phyloP scores from a whole-genome alignment of 2,888 invertebrate species.

The Mesorhabditis belari region DNA sequence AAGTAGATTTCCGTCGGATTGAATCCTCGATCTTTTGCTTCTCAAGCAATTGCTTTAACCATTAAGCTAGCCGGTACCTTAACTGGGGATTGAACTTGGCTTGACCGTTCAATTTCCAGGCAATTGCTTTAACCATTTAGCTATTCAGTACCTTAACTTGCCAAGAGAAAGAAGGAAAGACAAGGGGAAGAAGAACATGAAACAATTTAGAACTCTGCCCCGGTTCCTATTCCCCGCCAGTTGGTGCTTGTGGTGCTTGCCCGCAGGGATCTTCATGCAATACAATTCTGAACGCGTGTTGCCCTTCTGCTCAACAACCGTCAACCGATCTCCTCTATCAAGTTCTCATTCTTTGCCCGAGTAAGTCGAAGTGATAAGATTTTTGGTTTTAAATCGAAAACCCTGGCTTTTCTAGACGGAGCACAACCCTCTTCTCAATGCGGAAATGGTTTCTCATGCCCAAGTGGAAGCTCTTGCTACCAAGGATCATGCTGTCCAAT shows the following conservation, averaged over 20 bases:
- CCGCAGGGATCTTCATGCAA: constrained; percentile 25
- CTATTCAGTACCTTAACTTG: too few species aligned
- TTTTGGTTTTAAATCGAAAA: not conserved
- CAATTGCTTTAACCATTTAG: too few species aligned
- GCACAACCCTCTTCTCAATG: constrained; percentile 29
- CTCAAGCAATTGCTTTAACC: too few species aligned
- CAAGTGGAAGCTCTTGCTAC: constrained; percentile 19
- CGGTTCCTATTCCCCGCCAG: constrained; percentile 29
- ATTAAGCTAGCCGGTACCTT: too few species aligned
- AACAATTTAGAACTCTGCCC: constrained; percentile 28
- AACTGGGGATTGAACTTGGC: too few species aligned
- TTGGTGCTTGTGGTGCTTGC: constrained; percentile 25
- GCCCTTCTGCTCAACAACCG: constrained; percentile 22
- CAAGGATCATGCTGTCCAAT: constrained; percentile 48
- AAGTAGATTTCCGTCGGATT: too few species aligned
- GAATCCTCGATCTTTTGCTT: too few species aligned
- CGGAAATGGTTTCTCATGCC: constrained; percentile 13
- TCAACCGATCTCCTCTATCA: constrained; percentile 26
- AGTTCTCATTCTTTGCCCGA: constrained; percentile 32
- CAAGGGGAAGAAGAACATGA: too few species aligned
- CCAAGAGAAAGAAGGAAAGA: too few species aligned
- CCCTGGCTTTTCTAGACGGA: constrained; percentile 16
- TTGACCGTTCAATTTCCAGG: not conserved
- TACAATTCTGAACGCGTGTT: constrained; percentile 24
- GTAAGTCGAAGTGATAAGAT: constrained; percentile 7